A percentile compares a stretch with the other conserved stretches of the same genome.
These are phyloP conservation scores for Natrix natrix DNA, from an alignment of 2,797 vertebrate genomes.

Conservation along the genomic window DNA sequence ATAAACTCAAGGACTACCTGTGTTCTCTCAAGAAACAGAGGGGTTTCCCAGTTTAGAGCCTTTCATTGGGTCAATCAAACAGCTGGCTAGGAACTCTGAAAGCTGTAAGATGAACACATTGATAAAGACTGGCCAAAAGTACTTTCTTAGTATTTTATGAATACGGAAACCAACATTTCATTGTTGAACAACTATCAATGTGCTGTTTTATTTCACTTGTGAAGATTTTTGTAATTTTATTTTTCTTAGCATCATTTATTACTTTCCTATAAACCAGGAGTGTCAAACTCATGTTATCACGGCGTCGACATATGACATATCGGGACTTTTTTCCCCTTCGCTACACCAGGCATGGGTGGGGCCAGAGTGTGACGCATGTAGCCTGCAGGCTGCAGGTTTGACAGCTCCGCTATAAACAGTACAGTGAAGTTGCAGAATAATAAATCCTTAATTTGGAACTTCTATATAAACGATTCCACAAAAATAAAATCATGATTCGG, in stretches of 20 bases:
- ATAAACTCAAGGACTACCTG: neutral
- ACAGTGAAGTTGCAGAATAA: neutral
- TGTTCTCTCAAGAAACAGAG: neutral
- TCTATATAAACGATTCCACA: neutral
- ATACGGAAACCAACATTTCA: neutral
- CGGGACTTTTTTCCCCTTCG: too few species aligned
- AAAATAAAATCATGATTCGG: neutral
- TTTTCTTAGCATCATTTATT: neutral
- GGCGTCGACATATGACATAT: too few species aligned
- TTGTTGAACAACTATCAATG: neutral
- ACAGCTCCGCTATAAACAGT: neutral
- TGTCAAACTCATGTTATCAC: too few species aligned
- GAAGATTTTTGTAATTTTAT: neutral
- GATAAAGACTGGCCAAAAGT: neutral
- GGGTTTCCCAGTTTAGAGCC: neutral
- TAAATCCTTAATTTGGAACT: neutral
- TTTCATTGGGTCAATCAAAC: neutral
- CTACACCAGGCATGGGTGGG: too few species aligned
- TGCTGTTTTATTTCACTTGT: neutral
- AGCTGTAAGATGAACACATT: neutral
- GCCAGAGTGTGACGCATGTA: too few species aligned
- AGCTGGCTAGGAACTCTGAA: neutral
- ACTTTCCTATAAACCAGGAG: neutral
- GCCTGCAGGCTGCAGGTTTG: too few species aligned
- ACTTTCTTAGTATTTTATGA: neutral